Base-by-base conservation (phyloP, 2,113 vertebrate genomes). In the Pavo muticus region DNA sequence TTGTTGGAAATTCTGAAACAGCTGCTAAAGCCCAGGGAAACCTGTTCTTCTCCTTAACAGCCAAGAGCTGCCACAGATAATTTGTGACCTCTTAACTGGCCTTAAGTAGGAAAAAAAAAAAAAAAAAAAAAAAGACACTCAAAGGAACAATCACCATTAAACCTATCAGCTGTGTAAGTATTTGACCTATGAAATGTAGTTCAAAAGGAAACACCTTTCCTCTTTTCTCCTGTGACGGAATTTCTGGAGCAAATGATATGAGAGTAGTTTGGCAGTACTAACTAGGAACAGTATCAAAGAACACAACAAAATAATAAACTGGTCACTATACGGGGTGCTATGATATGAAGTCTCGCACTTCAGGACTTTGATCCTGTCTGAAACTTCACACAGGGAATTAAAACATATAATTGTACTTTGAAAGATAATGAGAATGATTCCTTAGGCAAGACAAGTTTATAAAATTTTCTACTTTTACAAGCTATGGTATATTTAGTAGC, bases 401-500 rank as follows among this genome's bases (percentile, higher is more conserved):
- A 61, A 44, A 78, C 44, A 45, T 13, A 11, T n/a, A 86, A 71
- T 37, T 52, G 10, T 68, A 78, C 39, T 90, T 60, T 80, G 60
- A 81, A 94, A 94, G 88, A 39, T 52, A 84, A 8, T 74, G n/a
- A 81, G 71, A 86, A 25, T 61, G 57, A 83, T 81, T 81, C 42
- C 39, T 87, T 90, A 93, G 68, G 76, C 80, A 95, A 92, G 95
- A 93, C 70, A 94, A 91, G 37, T 20, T 48, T 84, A 78, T 72
- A 92, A 81, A 96, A 81, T 92, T 84, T 88, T 52, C 61, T 88
- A 63, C 61, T 92, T 68, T 93, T 80, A 88, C 61, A 87, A 61
- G 47, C 44, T 81, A 42, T 81, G 86, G 48, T 87, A 81, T 84
- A 90, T 87, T 87, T 94, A 93, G 76, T 76, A 81, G 32, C 32